Base-by-base conservation (phyloP, 2,888 invertebrate genomes). In the Aphelenchoides bicaudatus region DNA sequence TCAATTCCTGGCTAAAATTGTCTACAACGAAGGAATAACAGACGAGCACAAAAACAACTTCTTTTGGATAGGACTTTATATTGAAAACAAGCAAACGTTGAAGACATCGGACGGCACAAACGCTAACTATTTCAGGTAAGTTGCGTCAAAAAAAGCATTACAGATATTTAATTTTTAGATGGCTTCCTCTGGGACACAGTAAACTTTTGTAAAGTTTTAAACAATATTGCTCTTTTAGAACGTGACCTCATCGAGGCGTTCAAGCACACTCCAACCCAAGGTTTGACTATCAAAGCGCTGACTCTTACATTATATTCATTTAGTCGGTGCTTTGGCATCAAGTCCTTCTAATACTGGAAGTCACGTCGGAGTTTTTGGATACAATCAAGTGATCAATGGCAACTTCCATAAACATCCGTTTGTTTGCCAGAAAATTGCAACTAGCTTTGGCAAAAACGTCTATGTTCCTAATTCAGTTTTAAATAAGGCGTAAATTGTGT, bases 101-200 rank as follows among this genome's bases (percentile, higher is more conserved):
- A 51, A 16, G 38, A 16, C 37, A 2, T 37, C 37, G 2, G 52
- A 51, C 48, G 13, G 21, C 8, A 34, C 39, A 8, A 13, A 16
- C 3, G 37, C 52, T 13, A 3, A 51, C 25, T 28, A 51, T 5
- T 51, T 51, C 4, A n/a, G n/a, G n/a, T n/a, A n/a, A n/a, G n/a
- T n/a, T n/a, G n/a, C n/a, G n/a, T n/a, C n/a, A n/a, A n/a, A n/a
- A n/a, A n/a, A n/a, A n/a, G n/a, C n/a, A n/a, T n/a, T n/a, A n/a
- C n/a, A n/a, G n/a, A n/a, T n/a, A n/a, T n/a, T n/a, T n/a, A n/a
- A n/a, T n/a, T n/a, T n/a, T n/a, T n/a, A 37, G 52, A 10, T 51
- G 52, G 52, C 25, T 51, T 8, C 52, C 52, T n/a, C 31, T 51
- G 19, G 52, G 52, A n/a, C 52, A 51, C 38, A 51, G 52, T 51